phyloP scores from a whole-genome alignment of 2,797 vertebrate species.

The Austrolebias charrua region DNA sequence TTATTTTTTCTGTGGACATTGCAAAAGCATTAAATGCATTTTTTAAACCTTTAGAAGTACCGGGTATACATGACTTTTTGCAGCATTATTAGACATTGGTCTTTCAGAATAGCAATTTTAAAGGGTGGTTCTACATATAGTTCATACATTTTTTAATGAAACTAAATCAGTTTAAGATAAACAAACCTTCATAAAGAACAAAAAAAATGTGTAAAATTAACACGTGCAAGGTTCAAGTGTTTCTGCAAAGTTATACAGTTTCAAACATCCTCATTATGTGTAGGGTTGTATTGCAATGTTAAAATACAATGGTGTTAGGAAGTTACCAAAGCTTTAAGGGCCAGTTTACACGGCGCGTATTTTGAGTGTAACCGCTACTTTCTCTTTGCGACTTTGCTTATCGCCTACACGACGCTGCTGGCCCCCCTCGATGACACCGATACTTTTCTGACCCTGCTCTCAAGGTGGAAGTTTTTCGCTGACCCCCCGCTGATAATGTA shows the following conservation, averaged over 20 bases:
- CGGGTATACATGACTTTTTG: neutral
- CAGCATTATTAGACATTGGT: neutral
- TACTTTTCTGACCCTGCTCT: too few relatives aligned
- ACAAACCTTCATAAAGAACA: neutral
- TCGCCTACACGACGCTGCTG: too few relatives aligned
- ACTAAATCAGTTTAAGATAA: neutral
- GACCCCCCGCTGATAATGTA: too few relatives aligned
- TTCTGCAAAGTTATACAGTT: neutral
- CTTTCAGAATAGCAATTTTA: neutral
- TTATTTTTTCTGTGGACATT: neutral
- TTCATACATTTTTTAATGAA: neutral
- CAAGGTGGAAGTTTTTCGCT: too few relatives aligned
- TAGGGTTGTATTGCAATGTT: neutral
- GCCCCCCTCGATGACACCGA: too few relatives aligned
- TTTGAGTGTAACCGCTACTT: too few relatives aligned
- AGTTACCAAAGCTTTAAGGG: neutral
- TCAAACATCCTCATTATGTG: neutral
- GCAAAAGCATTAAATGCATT: neutral
- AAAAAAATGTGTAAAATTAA: neutral
- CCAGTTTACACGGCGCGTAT: too few relatives aligned
- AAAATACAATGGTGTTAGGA: neutral
- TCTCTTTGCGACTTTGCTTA: too few relatives aligned
- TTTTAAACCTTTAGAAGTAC: conserved; percentile 5
- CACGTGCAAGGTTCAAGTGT: neutral
- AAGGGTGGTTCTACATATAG: neutral